Evolutionary conservation across 2,113 vertebrate genomes (phyloP).

Genomic region (Eptesicus fuscus): DNA sequence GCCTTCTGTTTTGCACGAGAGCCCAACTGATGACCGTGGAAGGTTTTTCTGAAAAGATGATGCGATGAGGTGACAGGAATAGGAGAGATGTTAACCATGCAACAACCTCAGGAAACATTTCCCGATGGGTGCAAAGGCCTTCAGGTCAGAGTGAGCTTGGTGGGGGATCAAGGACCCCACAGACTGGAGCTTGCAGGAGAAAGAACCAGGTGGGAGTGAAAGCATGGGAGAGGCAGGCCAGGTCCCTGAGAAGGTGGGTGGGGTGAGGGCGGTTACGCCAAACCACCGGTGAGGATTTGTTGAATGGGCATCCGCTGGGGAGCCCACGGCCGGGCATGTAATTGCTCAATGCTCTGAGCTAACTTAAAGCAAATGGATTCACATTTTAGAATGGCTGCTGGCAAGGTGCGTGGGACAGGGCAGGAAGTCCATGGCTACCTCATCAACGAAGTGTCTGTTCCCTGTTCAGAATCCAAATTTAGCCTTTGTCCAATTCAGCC

Average conservation of each 20-base stretch:
- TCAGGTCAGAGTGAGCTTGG: neutral
- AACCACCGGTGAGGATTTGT: neutral
- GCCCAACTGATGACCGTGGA: neutral
- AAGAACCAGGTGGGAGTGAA: neutral
- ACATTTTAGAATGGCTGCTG: neutral
- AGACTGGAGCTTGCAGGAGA: neutral
- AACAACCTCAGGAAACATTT: neutral
- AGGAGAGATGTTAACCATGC: neutral
- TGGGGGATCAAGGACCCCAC: neutral
- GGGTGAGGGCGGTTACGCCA: neutral
- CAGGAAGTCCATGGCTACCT: neutral
- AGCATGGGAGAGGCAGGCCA: neutral
- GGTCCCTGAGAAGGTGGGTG: accelerated
- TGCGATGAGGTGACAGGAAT: neutral
- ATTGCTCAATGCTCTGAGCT: neutral
- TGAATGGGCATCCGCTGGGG: neutral
- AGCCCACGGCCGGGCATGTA: neutral
- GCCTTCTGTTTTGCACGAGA: neutral
- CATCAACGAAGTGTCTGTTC: neutral
- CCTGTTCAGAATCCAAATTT: neutral
- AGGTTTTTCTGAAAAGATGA: neutral
- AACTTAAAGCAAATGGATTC: neutral
- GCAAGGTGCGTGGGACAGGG: neutral
- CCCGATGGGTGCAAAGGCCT: neutral
- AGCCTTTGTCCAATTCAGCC: neutral